Percentiles rank a stretch among this genome's conserved stretches.
Conservation (phyloP, 2,113 vertebrate species). For the Cottus gobio region DNA sequence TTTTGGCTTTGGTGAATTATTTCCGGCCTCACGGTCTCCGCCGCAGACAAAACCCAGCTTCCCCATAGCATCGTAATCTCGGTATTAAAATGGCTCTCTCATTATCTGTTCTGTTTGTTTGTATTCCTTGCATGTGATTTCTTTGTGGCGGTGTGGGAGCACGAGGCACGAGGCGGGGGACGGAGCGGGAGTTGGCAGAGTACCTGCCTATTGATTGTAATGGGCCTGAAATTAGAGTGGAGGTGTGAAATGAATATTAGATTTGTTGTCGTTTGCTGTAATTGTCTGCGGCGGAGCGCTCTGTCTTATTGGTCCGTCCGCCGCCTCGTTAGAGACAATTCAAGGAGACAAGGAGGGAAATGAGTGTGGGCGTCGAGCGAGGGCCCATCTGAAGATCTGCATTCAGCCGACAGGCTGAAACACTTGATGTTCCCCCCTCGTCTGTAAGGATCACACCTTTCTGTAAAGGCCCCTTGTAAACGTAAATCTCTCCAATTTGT, state of each 20-base stretch:
- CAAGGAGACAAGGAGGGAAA: conserved; percentile 53
- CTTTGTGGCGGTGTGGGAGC: conserved; percentile 7
- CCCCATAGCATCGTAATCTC: background rate
- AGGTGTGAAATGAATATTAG: conserved; percentile 69
- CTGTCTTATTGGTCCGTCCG: conserved; percentile 37
- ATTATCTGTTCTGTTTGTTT: conserved; percentile 1
- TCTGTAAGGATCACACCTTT: conserved; percentile 16
- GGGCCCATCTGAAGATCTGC: conserved; percentile 25
- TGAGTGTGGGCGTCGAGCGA: background rate
- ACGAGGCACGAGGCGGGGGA: background rate
- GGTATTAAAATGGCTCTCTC: conserved; percentile 24
- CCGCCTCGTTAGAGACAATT: conserved; percentile 59
- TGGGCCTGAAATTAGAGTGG: conserved; percentile 50
- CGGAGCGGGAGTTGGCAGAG: background rate
- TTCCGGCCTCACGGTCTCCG: background rate
- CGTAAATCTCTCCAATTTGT: conserved; percentile 10
- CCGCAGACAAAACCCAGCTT: conserved; percentile 3
- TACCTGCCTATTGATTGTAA: conserved; percentile 53
- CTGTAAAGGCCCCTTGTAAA: conserved; percentile 16
- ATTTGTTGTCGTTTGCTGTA: conserved; percentile 61
- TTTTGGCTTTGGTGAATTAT: conserved; percentile 13
- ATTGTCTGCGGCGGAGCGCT: conserved; percentile 36
- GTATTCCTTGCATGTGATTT: conserved; percentile 30
- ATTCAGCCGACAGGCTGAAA: conserved; percentile 13
- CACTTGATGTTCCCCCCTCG: conserved; percentile 15